phyloP scores from a whole-genome alignment of 1,140 invertebrate species.

The Onthophagus taurus region DNA sequence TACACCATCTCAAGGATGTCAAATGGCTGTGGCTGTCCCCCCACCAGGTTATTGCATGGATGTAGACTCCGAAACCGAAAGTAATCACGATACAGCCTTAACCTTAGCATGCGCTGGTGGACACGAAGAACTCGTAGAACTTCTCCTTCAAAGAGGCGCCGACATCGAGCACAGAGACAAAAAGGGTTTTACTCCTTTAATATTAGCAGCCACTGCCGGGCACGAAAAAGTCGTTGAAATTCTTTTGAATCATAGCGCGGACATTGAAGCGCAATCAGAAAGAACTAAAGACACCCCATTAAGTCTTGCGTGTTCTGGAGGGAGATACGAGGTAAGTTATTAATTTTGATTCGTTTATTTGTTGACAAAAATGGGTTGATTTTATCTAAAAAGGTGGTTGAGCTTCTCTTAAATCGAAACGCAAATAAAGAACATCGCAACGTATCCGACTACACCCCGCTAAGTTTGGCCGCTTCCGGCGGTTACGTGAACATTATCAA shows the following conservation, averaged over 20 bases:
- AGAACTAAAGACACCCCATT: slow-evolving; percentile 97
- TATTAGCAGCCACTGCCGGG: slow-evolving; percentile 92
- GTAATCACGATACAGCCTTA: slow-evolving; percentile 95
- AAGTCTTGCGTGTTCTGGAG: slow-evolving; percentile 94
- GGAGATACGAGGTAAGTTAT: slow-evolving; percentile 69
- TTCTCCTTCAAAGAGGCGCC: slow-evolving; percentile 81
- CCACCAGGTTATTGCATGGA: slow-evolving; percentile 60
- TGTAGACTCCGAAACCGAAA: slow-evolving; percentile 94
- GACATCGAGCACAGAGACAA: slow-evolving; percentile 98
- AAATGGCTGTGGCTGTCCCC: slow-evolving; percentile 20
- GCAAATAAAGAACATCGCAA: slow-evolving; percentile 99
- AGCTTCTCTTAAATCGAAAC: slow-evolving; percentile 75
- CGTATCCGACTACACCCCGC: slow-evolving; percentile 97
- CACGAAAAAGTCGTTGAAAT: slow-evolving; percentile 94
- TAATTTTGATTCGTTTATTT: slow-evolving; percentile 1
- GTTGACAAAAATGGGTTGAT: slow-evolving; percentile 1
- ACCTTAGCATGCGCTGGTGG: slow-evolving; percentile 96
- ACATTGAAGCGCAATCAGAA: slow-evolving; percentile 97
- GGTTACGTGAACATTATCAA: slow-evolving; percentile 99
- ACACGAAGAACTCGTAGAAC: slow-evolving; percentile 88
- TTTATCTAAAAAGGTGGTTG: slow-evolving; percentile 69
- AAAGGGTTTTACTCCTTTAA: slow-evolving; percentile 97
- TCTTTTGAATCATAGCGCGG: slow-evolving; percentile 82
- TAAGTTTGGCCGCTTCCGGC: slow-evolving; percentile 94
- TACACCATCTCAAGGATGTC: slow-evolving; percentile 13